Evolutionary conservation across 2,888 invertebrate genomes (phyloP).

Genomic region (Phortica okadai): DNA sequence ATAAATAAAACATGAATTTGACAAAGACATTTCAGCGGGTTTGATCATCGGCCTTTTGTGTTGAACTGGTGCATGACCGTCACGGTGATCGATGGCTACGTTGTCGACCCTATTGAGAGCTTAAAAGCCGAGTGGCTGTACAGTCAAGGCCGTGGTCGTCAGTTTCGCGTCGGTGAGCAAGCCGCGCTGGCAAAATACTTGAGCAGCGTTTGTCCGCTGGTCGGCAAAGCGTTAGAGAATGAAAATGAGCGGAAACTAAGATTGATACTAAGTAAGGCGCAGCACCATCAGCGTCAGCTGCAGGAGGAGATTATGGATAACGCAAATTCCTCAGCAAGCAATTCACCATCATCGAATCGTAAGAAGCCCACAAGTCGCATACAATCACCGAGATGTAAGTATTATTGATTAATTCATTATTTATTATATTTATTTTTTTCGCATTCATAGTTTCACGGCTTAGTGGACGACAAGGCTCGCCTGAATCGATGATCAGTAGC

Average conservation of each 20-base stretch:
- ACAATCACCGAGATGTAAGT: conserved; percentile 76
- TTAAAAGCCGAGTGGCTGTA: conserved; percentile 96
- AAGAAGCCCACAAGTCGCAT: conserved; percentile 76
- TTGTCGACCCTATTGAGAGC: conserved; percentile 93
- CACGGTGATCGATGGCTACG: conserved; percentile 91
- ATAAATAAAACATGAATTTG: too few relatives aligned
- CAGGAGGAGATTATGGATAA: conserved; percentile 82
- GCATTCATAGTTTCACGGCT: conserved; percentile 74
- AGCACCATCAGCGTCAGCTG: conserved; percentile 91
- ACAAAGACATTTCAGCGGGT: conserved; percentile 80
- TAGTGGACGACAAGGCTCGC: conserved; percentile 79
- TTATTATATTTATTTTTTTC: conserved; percentile 19
- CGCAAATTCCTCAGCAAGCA: conserved; percentile 72
- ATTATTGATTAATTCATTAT: background rate
- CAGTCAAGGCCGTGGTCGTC: conserved; percentile 94
- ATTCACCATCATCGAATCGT: conserved; percentile 74
- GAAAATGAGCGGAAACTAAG: conserved; percentile 92
- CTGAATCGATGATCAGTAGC: conserved; percentile 85
- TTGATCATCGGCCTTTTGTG: conserved; percentile 94
- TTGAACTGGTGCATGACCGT: conserved; percentile 95
- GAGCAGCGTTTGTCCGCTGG: conserved; percentile 88
- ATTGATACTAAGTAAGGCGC: conserved; percentile 91
- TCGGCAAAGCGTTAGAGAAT: conserved; percentile 87
- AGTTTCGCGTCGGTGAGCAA: conserved; percentile 92
- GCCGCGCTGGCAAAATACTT: conserved; percentile 88